Evolutionary conservation across 2,113 vertebrate genomes (phyloP), one percentile per base, ranked within the genome.

Genomic region (Corythornis cristatus): DNA sequence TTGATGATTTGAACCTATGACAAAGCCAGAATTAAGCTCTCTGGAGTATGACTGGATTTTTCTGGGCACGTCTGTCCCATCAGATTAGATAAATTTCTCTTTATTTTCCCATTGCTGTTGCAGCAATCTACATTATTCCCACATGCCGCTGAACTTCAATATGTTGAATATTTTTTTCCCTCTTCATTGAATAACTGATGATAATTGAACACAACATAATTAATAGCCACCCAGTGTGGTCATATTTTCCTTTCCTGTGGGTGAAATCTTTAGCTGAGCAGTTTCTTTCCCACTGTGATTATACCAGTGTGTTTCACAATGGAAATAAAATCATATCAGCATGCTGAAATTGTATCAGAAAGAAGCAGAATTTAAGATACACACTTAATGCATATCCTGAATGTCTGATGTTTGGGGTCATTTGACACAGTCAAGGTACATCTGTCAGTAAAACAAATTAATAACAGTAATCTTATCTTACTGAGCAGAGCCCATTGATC

Each of bases 371-470:
- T 94, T 95, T 92, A 93, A 83, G 86, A 84, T 79, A 83, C 8
- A 21, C 37, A 56, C 77, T 94, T 96, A 86, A 67, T 68, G 90
- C 92, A 81, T 89, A 91, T 93, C 84, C 91, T 89, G 76, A 96
- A 94, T 50, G 72, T 96, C 86, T 92, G 35, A 75, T 90, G 62
- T 70, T 79, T 86, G 87, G 86, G 89, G 93, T 97, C 54, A 40
- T 96, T 97, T 96, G 94, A 73, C 82, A 93, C 89, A 97, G 87
- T 93, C 86, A 72, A 94, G 75, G 93, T 91, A 88, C 88, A 91
- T 97, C 96, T 97, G 96, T 98, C 98, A 98, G 84, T 96, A 95
- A 93, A 97, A 83, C 89, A 92, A 97, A 97, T 97, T 97, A 97
- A 97, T 97, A 96, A 92, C 86, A 96, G 97, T 96, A 97, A 97